Evolutionary conservation across 2,888 invertebrate genomes (phyloP).

Genomic region (Diaphora mendica): DNA sequence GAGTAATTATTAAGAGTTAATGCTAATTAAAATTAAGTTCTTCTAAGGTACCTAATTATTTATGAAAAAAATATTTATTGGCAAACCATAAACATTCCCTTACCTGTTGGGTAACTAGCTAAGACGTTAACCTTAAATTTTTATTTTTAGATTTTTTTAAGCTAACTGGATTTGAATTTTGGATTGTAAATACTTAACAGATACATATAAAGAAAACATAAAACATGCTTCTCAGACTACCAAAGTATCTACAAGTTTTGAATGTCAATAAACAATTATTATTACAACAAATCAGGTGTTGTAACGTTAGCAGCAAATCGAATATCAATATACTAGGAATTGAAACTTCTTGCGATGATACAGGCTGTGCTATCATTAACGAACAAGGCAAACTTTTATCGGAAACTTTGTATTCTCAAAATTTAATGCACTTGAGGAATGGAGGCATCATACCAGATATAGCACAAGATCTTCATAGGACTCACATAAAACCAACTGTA

Average conservation of each 20-base stretch:
- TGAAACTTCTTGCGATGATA: slow-evolving; percentile 99
- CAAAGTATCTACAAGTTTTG: slow-evolving; percentile 22
- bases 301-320: slow-evolving; percentile 15
- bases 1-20: background rate
- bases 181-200: background rate
- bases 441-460: slow-evolving; percentile 97
- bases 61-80: background rate
- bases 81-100: background rate
- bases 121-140: background rate
- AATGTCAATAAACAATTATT: slow-evolving; percentile 25
- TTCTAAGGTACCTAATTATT: background rate
- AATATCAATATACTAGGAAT: slow-evolving; percentile 91
- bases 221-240: slow-evolving; percentile 17
- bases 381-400: slow-evolving; percentile 90
- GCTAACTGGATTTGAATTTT: background rate
- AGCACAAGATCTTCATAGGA: slow-evolving; percentile 93
- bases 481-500: slow-evolving; percentile 92
- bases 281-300: slow-evolving; percentile 17
- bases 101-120: no score
- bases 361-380: slow-evolving; percentile 96
- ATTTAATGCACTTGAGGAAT: slow-evolving; percentile 89
- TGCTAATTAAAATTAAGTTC: background rate
- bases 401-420: slow-evolving; percentile 94
- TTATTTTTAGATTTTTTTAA: slow-evolving; percentile 3
- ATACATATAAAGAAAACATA: background rate